These are phyloP conservation scores for Tapirus indicus DNA, from an alignment of 2,797 vertebrate species.

Conservation along the genomic window DNA sequence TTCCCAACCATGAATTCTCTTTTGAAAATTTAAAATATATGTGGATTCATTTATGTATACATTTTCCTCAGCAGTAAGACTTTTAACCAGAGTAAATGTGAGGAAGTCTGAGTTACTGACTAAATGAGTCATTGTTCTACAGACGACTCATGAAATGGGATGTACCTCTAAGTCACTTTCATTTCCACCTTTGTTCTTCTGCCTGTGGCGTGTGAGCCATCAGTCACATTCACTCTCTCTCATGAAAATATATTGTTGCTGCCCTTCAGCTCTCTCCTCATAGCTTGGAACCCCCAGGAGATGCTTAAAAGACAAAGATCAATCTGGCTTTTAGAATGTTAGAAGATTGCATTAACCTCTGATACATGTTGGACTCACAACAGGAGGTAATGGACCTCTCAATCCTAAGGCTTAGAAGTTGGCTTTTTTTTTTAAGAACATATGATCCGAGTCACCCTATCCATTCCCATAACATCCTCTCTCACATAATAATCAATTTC, in stretches of 20 bases:
- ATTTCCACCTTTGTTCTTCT: constrained; percentile 53
- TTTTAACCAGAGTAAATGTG: not conserved
- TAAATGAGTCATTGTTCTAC: not conserved
- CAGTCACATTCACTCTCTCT: constrained; percentile 35
- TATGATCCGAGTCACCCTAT: not conserved
- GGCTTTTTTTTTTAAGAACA: not conserved
- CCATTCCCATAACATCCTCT: not conserved
- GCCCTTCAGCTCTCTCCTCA: constrained; percentile 42
- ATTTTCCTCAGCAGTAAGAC: not conserved
- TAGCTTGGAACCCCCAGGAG: constrained; percentile 2
- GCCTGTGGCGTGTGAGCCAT: not conserved
- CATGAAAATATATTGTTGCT: constrained; percentile 67
- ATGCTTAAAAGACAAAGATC: constrained; percentile 68
- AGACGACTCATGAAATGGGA: not conserved
- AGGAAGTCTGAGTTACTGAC: not conserved
- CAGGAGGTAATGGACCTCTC: not conserved
- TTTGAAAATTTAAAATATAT: constrained; percentile 30
- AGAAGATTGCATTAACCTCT: constrained; percentile 60
- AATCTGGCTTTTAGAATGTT: constrained; percentile 65
- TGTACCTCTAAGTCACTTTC: not conserved
- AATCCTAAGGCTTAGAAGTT: constrained; percentile 9
- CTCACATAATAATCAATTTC: constrained; percentile 13
- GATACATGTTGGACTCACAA: not conserved
- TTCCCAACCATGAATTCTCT: not conserved
- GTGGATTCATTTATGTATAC: not conserved